A percentile compares a stretch with the other conserved stretches of the same genome.
phyloP scores from a whole-genome alignment of 2,888 invertebrate genomes.

The Antitype chi region DNA sequence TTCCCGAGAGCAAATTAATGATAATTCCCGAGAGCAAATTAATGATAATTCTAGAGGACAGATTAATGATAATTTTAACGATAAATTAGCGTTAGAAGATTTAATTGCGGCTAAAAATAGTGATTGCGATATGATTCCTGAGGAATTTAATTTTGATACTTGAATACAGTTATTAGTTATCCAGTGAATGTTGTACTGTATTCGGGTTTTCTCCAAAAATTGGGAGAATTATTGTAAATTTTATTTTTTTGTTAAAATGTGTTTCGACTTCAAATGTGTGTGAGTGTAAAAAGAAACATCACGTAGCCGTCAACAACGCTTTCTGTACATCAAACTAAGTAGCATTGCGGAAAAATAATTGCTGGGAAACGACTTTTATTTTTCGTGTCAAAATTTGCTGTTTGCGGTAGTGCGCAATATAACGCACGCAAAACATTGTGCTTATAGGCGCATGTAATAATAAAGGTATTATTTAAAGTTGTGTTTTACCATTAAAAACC shows the following conservation, averaged over 20 bases:
- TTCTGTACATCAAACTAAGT: background rate
- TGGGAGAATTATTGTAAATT: background rate
- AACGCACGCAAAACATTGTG: too few relatives aligned
- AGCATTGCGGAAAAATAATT: background rate
- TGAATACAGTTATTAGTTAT: background rate
- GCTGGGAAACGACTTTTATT: too few relatives aligned
- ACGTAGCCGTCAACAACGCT: background rate
- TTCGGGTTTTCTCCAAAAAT: background rate
- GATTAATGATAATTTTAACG: background rate
- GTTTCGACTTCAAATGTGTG: background rate
- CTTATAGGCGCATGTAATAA: too few relatives aligned
- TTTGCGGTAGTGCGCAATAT: too few relatives aligned
- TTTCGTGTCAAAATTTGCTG: too few relatives aligned
- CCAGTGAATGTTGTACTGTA: background rate
- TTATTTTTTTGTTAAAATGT: background rate
- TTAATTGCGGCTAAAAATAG: conserved; percentile 23
- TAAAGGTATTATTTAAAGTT: too few relatives aligned
- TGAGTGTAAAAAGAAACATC: background rate
- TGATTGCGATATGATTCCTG: conserved; percentile 15
- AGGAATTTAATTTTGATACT: conserved; percentile 44
- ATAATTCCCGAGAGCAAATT: too few relatives aligned
- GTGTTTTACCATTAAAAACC: too few relatives aligned
- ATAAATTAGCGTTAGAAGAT: conserved; percentile 35
- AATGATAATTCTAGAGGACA: background rate
- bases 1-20: background rate